These are phyloP conservation scores for Macrostomum lignano DNA, from an alignment of 1,140 invertebrate genomes.

Conservation along the genomic window DNA sequence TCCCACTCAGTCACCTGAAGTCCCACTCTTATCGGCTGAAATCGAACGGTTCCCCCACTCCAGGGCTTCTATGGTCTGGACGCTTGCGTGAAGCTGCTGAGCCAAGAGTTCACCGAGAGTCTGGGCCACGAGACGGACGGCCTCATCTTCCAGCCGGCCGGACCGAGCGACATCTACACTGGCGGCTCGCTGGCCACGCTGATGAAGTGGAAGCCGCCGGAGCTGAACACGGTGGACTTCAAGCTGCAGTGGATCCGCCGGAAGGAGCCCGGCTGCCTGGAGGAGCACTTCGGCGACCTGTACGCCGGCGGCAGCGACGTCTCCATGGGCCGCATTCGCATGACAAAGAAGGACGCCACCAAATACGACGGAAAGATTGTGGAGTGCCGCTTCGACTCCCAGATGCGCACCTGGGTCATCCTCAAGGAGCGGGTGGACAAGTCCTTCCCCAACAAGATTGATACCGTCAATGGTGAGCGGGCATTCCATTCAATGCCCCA, in stretches of 20 bases:
- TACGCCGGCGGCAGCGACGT: slow-evolving; percentile 11
- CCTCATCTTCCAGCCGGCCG: slow-evolving; percentile 71
- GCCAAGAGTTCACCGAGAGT: slow-evolving; percentile 52
- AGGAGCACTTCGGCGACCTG: slow-evolving; percentile 11
- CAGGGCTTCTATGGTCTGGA: slow-evolving; percentile 61
- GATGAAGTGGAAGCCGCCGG: slow-evolving; percentile 83
- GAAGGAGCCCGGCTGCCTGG: slow-evolving; percentile 39
- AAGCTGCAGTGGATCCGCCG: slow-evolving; percentile 47
- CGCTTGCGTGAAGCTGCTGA: slow-evolving; percentile 33
- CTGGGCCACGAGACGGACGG: slow-evolving; percentile 82
- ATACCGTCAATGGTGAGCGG: slow-evolving; percentile 42
- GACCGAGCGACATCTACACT: slow-evolving; percentile 33
- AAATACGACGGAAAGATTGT: slow-evolving; percentile 69
- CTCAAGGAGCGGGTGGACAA: slow-evolving; percentile 89
- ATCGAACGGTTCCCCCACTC: slow-evolving; percentile 36
- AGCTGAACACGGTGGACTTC: slow-evolving; percentile 82
- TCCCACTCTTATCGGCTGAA: no score
- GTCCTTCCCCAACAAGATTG: slow-evolving; percentile 62
- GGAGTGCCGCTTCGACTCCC: slow-evolving; percentile 48
- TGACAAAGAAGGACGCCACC: neutral
- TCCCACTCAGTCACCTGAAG: neutral
- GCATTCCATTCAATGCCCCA: no score
- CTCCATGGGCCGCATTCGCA: slow-evolving; percentile 9
- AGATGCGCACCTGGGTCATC: slow-evolving; percentile 48
- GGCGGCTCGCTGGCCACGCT: slow-evolving; percentile 47